These are phyloP conservation scores for Holothuria scabra DNA, from an alignment of 53 echinoderm and acorn worm genomes.

Conservation along the genomic window DNA sequence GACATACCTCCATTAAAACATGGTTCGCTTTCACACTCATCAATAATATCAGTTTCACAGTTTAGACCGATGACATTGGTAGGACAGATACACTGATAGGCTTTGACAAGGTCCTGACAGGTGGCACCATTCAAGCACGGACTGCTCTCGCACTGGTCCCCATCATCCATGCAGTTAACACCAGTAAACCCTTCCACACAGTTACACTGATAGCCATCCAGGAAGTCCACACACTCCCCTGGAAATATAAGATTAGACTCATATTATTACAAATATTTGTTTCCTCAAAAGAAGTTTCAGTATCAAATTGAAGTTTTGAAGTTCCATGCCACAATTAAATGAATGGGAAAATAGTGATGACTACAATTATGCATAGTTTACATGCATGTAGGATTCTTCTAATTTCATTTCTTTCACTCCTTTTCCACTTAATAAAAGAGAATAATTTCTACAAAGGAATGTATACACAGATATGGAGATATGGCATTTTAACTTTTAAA, in stretches of 20 bases:
- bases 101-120: conserved; percentile 70
- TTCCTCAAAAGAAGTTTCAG: no score
- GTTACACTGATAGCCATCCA: conserved; percentile 68
- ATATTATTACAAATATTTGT: no score
- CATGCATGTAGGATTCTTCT: no score
- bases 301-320: no score
- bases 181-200: conserved; percentile 71
- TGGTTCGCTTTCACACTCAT: conserved; percentile 68
- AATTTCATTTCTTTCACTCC: no score
- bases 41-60: conserved; percentile 62
- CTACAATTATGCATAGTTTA: no score
- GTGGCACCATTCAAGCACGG: conserved; percentile 81
- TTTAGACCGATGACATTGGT: conserved; percentile 40
- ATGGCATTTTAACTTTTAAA: no score
- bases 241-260: neutral
- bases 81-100: conserved; percentile 60
- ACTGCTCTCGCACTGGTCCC: conserved; percentile 78
- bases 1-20: conserved; percentile 70
- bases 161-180: conserved; percentile 67
- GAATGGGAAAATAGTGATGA: no score
- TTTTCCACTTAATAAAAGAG: no score
- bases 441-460: no score
- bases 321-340: no score
- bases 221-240: conserved; percentile 54
- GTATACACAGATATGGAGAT: no score